These are phyloP conservation scores for Podarcis cretensis DNA, from an alignment of 2,113 vertebrate species.

Conservation along the genomic window DNA sequence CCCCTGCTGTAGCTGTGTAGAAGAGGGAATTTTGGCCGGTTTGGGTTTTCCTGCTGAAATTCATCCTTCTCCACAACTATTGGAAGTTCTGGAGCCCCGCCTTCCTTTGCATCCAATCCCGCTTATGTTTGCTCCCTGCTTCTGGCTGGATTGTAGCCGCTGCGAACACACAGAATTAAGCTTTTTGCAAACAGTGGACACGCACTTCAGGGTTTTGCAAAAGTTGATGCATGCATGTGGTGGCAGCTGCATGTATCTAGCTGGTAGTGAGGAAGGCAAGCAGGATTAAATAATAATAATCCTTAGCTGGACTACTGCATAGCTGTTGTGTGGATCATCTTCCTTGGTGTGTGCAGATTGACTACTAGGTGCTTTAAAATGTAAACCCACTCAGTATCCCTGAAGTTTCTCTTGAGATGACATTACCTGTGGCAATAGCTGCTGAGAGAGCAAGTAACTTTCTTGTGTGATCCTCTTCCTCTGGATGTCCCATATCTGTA, in stretches of 20 bases:
- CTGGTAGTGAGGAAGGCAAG: not conserved
- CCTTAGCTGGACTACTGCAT: not conserved
- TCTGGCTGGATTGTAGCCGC: not conserved
- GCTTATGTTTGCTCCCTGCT: not conserved
- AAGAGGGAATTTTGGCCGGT: not conserved
- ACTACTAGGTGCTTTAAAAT: not conserved
- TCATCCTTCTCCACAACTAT: not conserved
- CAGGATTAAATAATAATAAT: not conserved
- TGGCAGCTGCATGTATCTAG: not conserved
- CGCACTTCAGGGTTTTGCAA: not conserved
- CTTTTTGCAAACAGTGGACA: not conserved
- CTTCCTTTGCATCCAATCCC: not conserved
- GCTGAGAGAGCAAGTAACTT: too few relatives aligned
- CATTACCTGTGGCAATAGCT: not conserved
- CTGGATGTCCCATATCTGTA: slow-evolving; percentile 4
- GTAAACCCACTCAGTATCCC: not conserved
- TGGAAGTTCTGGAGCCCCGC: not conserved
- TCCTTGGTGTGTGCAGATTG: not conserved
- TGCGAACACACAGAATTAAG: not conserved
- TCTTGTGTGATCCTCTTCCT: not conserved
- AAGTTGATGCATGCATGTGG: not conserved
- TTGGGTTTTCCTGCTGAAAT: not conserved
- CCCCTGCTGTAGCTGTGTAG: not conserved
- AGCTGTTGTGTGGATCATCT: not conserved
- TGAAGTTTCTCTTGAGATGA: not conserved